A percentile compares a stretch with the other conserved stretches of the same genome.
Conservation (phyloP, 2,797 vertebrate genomes). For the Pagetopsis macropterus region DNA sequence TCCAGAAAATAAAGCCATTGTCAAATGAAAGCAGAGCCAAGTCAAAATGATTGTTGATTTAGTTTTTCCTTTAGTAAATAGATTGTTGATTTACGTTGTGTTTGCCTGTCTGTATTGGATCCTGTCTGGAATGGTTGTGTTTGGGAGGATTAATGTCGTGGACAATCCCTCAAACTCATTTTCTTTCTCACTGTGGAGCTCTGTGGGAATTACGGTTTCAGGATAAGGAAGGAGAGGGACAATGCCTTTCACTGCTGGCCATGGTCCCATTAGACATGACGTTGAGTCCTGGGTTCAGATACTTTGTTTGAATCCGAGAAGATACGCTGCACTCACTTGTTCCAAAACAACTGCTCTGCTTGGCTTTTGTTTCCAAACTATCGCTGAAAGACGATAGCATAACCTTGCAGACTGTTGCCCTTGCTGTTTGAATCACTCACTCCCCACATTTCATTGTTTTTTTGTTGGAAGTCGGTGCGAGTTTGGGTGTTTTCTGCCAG, state of each 20-base stretch:
- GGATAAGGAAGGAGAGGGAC: slow-evolving; percentile 62
- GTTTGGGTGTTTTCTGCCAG: slow-evolving; percentile 80
- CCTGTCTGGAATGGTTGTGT: slow-evolving; percentile 66
- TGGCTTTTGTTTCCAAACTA: slow-evolving; percentile 30
- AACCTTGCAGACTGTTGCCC: slow-evolving; percentile 71
- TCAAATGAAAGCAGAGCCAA: slow-evolving; percentile 69
- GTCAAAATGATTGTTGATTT: slow-evolving; percentile 71
- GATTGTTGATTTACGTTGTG: slow-evolving; percentile 74
- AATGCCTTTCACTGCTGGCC: slow-evolving; percentile 51
- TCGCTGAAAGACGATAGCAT: slow-evolving; percentile 22
- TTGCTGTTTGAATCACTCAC: slow-evolving; percentile 53
- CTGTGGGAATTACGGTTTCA: slow-evolving; percentile 76
- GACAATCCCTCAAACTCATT: slow-evolving; percentile 82
- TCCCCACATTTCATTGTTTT: slow-evolving; percentile 61
- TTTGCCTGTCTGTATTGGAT: slow-evolving; percentile 69
- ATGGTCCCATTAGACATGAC: slow-evolving; percentile 53
- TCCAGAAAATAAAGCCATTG: slow-evolving; percentile 58
- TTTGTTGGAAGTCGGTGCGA: slow-evolving; percentile 70
- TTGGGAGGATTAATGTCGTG: slow-evolving; percentile 79
- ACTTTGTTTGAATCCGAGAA: slow-evolving; percentile 50
- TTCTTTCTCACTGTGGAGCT: slow-evolving; percentile 77
- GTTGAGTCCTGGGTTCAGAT: slow-evolving; percentile 50
- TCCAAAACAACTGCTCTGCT: slow-evolving; percentile 66
- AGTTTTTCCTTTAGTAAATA: slow-evolving; percentile 71
- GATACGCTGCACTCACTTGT: slow-evolving; percentile 57